phyloP scores from a whole-genome alignment of 2,797 vertebrate genomes.

The Premnoplex brunnescens region DNA sequence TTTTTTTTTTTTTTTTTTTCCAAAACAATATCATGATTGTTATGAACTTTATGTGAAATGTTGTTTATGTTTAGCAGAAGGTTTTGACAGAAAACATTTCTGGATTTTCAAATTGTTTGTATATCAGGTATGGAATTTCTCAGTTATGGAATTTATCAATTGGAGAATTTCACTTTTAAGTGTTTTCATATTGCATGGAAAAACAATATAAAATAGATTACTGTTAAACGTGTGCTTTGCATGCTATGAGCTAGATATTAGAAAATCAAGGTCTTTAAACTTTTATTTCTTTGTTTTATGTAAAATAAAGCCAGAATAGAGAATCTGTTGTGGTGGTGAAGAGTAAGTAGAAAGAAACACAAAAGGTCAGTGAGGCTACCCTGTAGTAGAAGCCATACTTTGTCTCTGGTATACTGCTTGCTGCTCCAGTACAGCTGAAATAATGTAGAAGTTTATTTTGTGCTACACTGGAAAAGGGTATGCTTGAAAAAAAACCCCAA shows the following conservation, averaged over 20 bases:
- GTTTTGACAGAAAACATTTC: not conserved
- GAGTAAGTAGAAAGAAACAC: not conserved
- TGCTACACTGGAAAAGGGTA: not conserved
- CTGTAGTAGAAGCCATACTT: not conserved
- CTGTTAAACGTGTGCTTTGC: accelerated
- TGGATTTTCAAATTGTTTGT: not conserved
- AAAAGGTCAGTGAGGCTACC: not conserved
- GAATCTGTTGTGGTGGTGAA: not conserved
- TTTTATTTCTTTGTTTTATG: not conserved
- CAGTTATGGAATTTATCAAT: not conserved
- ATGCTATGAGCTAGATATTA: too few species aligned
- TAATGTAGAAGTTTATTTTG: not conserved
- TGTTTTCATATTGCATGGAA: not conserved
- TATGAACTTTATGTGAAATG: not conserved
- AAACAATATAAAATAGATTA: not conserved
- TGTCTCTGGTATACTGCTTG: not conserved
- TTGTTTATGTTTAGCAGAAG: not conserved
- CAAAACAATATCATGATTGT: accelerated
- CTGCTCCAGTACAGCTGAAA: not conserved
- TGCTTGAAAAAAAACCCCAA: not conserved
- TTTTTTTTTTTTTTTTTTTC: too few species aligned
- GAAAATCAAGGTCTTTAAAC: not conserved
- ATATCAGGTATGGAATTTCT: not conserved
- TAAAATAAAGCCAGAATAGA: not conserved
- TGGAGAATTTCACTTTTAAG: not conserved